phyloP scores from a whole-genome alignment of 1,140 invertebrate species.

The Pogonus chalceus region DNA sequence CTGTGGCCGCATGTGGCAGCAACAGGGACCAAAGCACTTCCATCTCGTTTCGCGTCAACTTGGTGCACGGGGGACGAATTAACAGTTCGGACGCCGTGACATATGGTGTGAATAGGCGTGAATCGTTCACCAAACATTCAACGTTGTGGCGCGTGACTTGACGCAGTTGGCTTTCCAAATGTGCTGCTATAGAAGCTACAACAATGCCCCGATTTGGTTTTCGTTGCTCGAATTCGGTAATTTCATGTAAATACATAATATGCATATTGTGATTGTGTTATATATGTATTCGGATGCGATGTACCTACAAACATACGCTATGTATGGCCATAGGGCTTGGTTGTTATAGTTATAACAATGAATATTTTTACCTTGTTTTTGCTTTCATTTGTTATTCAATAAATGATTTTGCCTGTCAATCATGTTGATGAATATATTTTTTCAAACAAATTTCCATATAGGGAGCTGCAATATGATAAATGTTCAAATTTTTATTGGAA shows the following conservation, averaged over 20 bases:
- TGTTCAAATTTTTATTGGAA: too few species aligned
- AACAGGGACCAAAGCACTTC: too few species aligned
- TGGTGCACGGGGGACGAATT: neutral
- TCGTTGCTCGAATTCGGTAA: neutral
- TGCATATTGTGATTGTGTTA: neutral
- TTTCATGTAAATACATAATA: conserved; percentile 1
- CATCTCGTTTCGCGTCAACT: neutral
- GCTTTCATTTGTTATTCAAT: too few species aligned
- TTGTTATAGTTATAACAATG: too few species aligned
- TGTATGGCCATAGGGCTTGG: too few species aligned
- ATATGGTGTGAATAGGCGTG: conserved; percentile 6
- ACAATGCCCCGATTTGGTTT: conserved; percentile 3
- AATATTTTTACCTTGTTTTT: too few species aligned
- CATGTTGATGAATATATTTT: too few species aligned
- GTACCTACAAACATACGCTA: too few species aligned
- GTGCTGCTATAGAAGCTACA: neutral
- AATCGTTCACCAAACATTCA: neutral
- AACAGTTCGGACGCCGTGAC: neutral
- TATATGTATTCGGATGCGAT: too few species aligned
- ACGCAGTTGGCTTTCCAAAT: neutral
- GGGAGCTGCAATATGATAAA: too few species aligned
- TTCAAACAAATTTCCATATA: too few species aligned
- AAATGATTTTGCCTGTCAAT: too few species aligned
- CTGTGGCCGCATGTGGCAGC: neutral
- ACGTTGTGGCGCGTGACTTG: neutral